Evolutionary conservation across 2,797 vertebrate species (phyloP).

Genomic region (Telmatherina bonti): DNA sequence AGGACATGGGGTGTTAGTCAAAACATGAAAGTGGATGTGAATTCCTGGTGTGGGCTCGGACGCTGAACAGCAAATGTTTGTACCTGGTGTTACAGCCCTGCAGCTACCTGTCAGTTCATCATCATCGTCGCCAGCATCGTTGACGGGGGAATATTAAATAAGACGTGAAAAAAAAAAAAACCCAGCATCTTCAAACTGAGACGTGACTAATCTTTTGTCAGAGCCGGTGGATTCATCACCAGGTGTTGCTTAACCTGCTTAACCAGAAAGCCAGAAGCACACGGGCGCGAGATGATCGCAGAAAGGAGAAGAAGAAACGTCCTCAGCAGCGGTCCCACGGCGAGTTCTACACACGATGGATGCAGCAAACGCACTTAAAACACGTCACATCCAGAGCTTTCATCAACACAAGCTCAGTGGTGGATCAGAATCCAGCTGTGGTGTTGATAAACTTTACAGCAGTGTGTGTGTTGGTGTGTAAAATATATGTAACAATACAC

Average conservation of each 20-base stretch:
- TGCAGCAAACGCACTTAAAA: not conserved
- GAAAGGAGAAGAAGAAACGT: not conserved
- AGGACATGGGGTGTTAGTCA: constrained; percentile 1
- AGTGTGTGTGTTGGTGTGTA: too few species aligned
- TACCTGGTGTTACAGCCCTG: not conserved
- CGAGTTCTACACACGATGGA: too few species aligned
- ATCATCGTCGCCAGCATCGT: not conserved
- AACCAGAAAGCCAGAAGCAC: not conserved
- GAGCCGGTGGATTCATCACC: not conserved
- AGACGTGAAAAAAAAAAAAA: not conserved
- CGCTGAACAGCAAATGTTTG: constrained; percentile 4
- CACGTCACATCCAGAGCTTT: too few species aligned
- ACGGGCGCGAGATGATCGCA: not conserved
- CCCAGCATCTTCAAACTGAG: not conserved
- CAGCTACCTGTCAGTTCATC: not conserved
- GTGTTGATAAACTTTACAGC: not conserved
- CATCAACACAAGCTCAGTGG: too few species aligned
- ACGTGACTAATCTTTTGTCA: not conserved
- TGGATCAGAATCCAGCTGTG: not conserved
- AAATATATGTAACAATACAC: not conserved
- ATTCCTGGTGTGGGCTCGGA: constrained; percentile 11
- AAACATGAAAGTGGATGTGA: constrained; percentile 19
- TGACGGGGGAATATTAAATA: not conserved
- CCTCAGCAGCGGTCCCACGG: too few species aligned
- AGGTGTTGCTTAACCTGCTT: not conserved